These are phyloP conservation scores for Scophthalmus maximus DNA, from an alignment of 2,113 vertebrate species.

Conservation along the genomic window DNA sequence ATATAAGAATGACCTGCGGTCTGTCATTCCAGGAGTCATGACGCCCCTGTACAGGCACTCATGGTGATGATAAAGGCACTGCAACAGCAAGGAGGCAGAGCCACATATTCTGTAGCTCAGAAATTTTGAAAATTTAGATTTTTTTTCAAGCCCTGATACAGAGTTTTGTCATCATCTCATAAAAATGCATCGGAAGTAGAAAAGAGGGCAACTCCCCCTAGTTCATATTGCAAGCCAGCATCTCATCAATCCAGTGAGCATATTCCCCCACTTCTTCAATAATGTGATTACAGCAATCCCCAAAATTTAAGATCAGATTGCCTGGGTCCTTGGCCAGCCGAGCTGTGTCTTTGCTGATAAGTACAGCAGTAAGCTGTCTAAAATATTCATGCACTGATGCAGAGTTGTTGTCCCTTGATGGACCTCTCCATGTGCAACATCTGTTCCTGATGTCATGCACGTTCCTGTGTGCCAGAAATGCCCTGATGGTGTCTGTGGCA, in stretches of 20 bases:
- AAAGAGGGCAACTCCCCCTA: not conserved
- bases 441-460: slow-evolving; percentile 80
- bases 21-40: slow-evolving; percentile 52
- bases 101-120: not conserved
- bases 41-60: not conserved
- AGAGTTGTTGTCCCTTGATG: slow-evolving; percentile 77
- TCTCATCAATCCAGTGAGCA: slow-evolving; percentile 21
- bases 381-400: slow-evolving; percentile 81
- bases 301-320: slow-evolving; percentile 63
- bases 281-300: slow-evolving; percentile 46
- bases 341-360: slow-evolving; percentile 69
- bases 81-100: not conserved
- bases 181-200: slow-evolving; percentile 1
- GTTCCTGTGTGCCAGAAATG: slow-evolving; percentile 73
- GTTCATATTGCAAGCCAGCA: slow-evolving; percentile 35
- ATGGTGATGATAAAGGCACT: slow-evolving; percentile 2
- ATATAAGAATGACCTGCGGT: slow-evolving; percentile 48
- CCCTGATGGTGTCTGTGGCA: slow-evolving; percentile 66
- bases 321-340: slow-evolving; percentile 58
- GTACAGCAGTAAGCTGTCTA: slow-evolving; percentile 77
- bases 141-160: not conserved
- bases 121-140: not conserved
- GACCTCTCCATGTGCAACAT: slow-evolving; percentile 79
- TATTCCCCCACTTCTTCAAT: slow-evolving; percentile 33
- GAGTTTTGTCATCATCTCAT: slow-evolving; percentile 19